Base-by-base conservation (phyloP, 2,888 invertebrate genomes). In the Scrobipalpa atriplicella region DNA sequence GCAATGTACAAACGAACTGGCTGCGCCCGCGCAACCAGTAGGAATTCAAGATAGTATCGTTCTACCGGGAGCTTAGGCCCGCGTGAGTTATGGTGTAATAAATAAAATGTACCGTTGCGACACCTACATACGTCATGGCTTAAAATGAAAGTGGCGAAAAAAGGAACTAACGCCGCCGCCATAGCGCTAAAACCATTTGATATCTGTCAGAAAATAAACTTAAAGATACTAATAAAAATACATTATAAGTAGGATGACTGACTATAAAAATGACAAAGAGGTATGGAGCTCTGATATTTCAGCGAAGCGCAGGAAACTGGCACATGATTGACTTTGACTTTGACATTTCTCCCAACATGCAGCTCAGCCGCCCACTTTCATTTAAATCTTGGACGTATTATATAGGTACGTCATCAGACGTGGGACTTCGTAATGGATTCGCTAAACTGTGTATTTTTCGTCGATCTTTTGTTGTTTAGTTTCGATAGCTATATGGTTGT, bases 71-170 rank as follows among this genome's bases (percentile, higher is more conserved):
- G 87, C 89, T 90, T 87, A 87, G 84, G 82, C 88, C 86, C 88
- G 87, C 85, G 89, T 89, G 88, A 90, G 83, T 89, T 90, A 92
- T 90, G 82, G 85, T 71, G 83, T 80, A 80, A 92, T 92, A 92
- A 92, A 92, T 88, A 87, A 56, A 88, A 84, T 81, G 78, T 83
- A 87, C 90, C 88, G 90, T 90, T 81, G 75, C 77, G 85, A 86
- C 88, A 90, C 87, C 86, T 85, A 85, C 83, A 87, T 86, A 87
- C 85, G 87, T 90, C 89, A 88, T 79, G 73, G 29, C 5, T 29
- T 29, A 29, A n/a, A 29, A 29, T 29, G 29, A 29, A 29, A 2
- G 29, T 5, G 29, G 29, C 5, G 29, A 29, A 29, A 29, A 29
- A 29, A 29, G 29, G 29, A 29, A 29, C 29, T 29, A 29, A 29